Percentiles rank a stretch among this genome's conserved stretches.
phyloP scores from a whole-genome alignment of 1,140 invertebrate genomes.

The Papilio machaon region DNA sequence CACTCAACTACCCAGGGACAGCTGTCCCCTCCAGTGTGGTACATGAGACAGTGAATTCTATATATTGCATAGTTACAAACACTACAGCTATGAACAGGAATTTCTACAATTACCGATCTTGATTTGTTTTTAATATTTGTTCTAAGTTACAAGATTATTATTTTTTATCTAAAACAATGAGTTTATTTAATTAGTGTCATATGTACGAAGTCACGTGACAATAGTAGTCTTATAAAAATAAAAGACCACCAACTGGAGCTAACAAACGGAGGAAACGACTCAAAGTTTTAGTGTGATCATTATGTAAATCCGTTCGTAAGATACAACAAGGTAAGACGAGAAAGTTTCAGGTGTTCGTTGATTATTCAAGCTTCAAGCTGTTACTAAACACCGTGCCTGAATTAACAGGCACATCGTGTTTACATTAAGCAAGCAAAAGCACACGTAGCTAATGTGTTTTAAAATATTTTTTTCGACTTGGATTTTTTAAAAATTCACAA shows the following conservation, averaged over 20 bases:
- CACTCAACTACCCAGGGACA: no score
- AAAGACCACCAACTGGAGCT: background rate
- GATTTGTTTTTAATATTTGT: no score
- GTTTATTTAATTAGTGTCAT: no score
- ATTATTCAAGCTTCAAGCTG: constrained; percentile 21
- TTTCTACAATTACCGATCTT: no score
- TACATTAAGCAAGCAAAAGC: background rate
- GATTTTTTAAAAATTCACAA: no score
- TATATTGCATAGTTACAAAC: no score
- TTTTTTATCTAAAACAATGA: no score
- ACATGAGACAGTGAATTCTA: no score
- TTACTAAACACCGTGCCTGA: background rate
- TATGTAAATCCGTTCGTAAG: constrained; percentile 12
- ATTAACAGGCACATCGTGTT: constrained; percentile 9
- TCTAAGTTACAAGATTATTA: no score
- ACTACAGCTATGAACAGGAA: no score
- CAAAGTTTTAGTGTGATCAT: background rate
- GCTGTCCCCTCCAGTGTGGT: no score
- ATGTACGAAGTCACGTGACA: background rate
- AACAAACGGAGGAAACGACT: background rate
- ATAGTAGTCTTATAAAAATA: background rate
- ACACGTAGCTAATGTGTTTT: background rate
- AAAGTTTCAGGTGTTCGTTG: constrained; percentile 20
- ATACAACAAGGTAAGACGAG: constrained; percentile 1
- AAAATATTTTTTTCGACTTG: background rate